These are phyloP conservation scores for Papilio glaucus DNA, from an alignment of 1,140 invertebrate species.

Conservation along the genomic window DNA sequence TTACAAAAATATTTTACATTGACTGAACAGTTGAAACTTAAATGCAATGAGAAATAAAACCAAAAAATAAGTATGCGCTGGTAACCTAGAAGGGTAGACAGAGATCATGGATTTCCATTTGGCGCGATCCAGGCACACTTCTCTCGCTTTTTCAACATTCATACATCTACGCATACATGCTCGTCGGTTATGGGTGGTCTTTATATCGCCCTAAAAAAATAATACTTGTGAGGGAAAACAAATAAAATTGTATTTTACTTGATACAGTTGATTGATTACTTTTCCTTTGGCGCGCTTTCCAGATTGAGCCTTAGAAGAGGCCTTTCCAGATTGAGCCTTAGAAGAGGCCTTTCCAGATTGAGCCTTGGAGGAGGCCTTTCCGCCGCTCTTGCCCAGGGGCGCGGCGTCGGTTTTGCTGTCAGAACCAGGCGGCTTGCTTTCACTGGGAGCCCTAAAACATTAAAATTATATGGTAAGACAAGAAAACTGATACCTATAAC, in stretches of 20 bases:
- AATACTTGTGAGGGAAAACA: background rate
- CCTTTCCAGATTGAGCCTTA: too few relatives aligned
- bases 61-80: too few relatives aligned
- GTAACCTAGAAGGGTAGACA: too few relatives aligned
- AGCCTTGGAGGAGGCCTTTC: constrained; percentile 53
- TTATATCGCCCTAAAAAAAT: too few relatives aligned
- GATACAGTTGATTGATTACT: constrained; percentile 57
- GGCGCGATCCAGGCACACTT: too few relatives aligned
- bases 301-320: too few relatives aligned
- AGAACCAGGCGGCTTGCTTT: constrained; percentile 78
- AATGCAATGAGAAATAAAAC: background rate
- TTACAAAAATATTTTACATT: constrained; percentile 36
- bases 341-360: constrained; percentile 59
- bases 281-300: constrained; percentile 58
- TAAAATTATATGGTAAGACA: too few relatives aligned
- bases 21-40: background rate
- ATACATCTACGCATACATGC: too few relatives aligned
- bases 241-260: constrained; percentile 49
- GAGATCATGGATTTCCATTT: too few relatives aligned
- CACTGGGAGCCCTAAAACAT: constrained; percentile 64
- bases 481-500: background rate
- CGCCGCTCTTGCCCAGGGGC: constrained; percentile 67
- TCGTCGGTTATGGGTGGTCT: too few relatives aligned
- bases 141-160: too few relatives aligned
- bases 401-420: constrained; percentile 80